Evolutionary conservation across 2,888 invertebrate genomes (phyloP).

Genomic region (Machimus rusticus): DNA sequence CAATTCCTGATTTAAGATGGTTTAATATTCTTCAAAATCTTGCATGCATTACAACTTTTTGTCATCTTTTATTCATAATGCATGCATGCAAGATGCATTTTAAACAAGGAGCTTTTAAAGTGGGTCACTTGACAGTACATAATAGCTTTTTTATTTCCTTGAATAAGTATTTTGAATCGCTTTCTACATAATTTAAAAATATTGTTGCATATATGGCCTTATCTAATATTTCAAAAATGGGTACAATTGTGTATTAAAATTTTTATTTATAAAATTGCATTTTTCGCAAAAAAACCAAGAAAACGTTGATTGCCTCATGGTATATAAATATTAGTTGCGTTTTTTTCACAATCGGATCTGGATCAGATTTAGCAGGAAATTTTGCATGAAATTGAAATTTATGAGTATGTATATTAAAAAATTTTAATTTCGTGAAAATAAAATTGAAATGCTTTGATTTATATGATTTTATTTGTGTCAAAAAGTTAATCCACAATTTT

Average conservation of each 20-base stretch:
- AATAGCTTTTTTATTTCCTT: neutral
- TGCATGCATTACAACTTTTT: neutral
- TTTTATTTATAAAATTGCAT: neutral
- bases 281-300: too few relatives aligned
- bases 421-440: too few relatives aligned
- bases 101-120: neutral
- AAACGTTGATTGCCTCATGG: too few relatives aligned
- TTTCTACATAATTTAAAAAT: neutral
- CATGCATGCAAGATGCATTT: neutral
- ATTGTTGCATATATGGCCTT: neutral
- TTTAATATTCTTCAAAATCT: neutral
- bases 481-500: too few relatives aligned
- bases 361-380: too few relatives aligned
- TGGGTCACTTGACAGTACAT: neutral
- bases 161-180: neutral
- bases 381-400: too few relatives aligned
- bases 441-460: too few relatives aligned
- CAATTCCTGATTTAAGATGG: neutral
- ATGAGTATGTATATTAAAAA: too few relatives aligned
- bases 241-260: neutral
- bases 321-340: too few relatives aligned
- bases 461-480: too few relatives aligned
- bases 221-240: neutral
- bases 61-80: neutral
- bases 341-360: too few relatives aligned